Evolutionary conservation across 2,113 vertebrate genomes (phyloP), one percentile per base, ranked within the genome.

Genomic region (Leuciscus idus): DNA sequence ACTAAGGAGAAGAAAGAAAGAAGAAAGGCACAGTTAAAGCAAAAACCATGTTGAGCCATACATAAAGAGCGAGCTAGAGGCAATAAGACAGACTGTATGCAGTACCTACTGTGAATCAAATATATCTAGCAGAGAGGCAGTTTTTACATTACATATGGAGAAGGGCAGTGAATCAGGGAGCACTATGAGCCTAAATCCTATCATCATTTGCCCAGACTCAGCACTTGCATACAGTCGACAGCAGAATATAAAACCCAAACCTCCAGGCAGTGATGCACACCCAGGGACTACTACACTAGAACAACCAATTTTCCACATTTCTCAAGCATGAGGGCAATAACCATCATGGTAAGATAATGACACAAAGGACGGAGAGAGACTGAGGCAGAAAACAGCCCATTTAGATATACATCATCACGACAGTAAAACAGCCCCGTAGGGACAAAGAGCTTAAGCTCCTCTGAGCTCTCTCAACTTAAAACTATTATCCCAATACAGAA

Each of bases 291-390:
- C 9, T 72, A 59, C 30, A 30, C 33, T 59, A 43, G 17, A 66
- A 36, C n/a, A 57, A 43, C 23, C 62, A 43, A 86, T 46, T 81
- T 75, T 75, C 55, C 59, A 50, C 50, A 70, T 26, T 86, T 81
- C 85, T 74, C 39, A 81, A 50, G 68, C 30, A 75, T 62, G 19
- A 86, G 52, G 26, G 64, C 28, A 62, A 72, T 43, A 46, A 73
- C 33, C 62, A 72, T 43, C n/a, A 46, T 59, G 61, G 26, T 48
- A 36, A 72, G 48, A 72, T 72, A 72, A 83, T 72, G 30, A 72
- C 46, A 83, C 64, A 33, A 55, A 80, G 33, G 28, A 78, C 8
- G 19, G 43, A 50, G 26, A 86, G 36, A 62, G 21, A 73, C 2
- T 6, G 36, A 21, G 46, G 48, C 48, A 59, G 59, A 52, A 23